Evolutionary conservation across 2,888 invertebrate genomes (phyloP).

Genomic region (Pachliopta kotzebuea): DNA sequence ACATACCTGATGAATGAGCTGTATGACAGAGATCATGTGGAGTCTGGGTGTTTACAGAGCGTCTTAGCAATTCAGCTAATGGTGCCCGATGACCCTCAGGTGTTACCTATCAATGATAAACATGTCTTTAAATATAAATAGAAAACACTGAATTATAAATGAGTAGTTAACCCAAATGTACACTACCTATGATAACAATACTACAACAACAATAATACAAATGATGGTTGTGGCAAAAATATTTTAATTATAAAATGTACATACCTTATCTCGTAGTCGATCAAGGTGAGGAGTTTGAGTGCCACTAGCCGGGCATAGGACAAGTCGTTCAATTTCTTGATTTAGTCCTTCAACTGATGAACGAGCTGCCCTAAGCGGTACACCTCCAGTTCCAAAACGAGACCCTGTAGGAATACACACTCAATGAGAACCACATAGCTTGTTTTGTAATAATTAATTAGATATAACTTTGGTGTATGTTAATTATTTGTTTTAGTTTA

Average conservation of each 20-base stretch:
- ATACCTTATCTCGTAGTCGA: slow-evolving; percentile 81
- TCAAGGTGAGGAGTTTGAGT: slow-evolving; percentile 73
- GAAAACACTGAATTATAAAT: no score
- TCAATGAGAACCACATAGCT: no score
- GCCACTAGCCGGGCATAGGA: slow-evolving; percentile 79
- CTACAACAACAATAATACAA: no score
- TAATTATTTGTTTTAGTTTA: no score
- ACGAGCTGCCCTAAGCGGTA: slow-evolving; percentile 85
- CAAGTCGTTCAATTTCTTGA: slow-evolving; percentile 91
- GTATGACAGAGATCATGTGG: slow-evolving; percentile 86
- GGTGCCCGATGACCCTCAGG: slow-evolving; percentile 94
- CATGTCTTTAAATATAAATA: not conserved
- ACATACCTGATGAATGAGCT: slow-evolving; percentile 85
- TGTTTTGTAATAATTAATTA: no score
- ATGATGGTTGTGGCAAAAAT: no score
- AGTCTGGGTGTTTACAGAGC: slow-evolving; percentile 92
- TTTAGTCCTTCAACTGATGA: slow-evolving; percentile 93
- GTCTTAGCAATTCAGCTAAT: slow-evolving; percentile 86
- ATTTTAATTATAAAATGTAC: not conserved
- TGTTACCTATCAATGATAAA: slow-evolving; percentile 78
- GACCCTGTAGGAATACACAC: slow-evolving; percentile 52
- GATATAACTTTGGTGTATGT: no score
- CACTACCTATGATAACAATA: no score
- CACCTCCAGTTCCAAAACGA: slow-evolving; percentile 67
- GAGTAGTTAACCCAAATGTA: no score